Conservation (phyloP, 1,140 invertebrate genomes). For the Arctopsyche grandis region DNA sequence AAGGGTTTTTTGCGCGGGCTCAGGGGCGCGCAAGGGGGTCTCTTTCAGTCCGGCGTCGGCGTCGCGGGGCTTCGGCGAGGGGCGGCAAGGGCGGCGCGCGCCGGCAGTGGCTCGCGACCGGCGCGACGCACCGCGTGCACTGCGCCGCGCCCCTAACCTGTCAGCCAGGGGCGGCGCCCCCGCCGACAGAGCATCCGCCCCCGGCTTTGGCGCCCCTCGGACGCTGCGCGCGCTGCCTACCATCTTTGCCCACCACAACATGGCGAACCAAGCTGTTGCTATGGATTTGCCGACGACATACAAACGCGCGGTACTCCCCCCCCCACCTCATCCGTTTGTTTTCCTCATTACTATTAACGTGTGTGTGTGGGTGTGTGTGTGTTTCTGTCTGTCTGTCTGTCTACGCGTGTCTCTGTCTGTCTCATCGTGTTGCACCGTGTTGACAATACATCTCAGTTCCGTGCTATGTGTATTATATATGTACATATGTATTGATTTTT, state of each 20-base stretch:
- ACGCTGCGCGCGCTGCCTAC: constrained; percentile 39
- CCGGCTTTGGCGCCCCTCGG: constrained; percentile 39
- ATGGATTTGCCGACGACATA: constrained; percentile 45
- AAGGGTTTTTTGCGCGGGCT: no score
- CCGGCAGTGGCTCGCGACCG: neutral
- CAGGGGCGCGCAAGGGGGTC: no score
- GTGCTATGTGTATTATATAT: no score
- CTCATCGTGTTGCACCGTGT: neutral
- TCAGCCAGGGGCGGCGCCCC: constrained; percentile 25
- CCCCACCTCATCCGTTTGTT: neutral
- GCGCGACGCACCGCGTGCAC: constrained; percentile 10
- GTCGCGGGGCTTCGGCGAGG: neutral
- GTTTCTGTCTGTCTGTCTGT: neutral
- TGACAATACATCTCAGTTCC: no score
- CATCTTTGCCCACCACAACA: constrained; percentile 25
- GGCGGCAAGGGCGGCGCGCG: neutral
- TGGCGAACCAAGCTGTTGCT: constrained; percentile 50
- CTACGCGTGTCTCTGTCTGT: neutral
- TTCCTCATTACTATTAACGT: neutral
- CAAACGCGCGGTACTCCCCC: neutral
- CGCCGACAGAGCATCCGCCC: constrained; percentile 28
- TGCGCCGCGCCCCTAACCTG: constrained; percentile 24
- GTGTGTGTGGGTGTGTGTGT: neutral
- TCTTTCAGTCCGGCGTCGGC: no score
- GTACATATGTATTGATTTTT: neutral